phyloP scores from a whole-genome alignment of 2,797 vertebrate species.

The Phoxinus dragarum region DNA sequence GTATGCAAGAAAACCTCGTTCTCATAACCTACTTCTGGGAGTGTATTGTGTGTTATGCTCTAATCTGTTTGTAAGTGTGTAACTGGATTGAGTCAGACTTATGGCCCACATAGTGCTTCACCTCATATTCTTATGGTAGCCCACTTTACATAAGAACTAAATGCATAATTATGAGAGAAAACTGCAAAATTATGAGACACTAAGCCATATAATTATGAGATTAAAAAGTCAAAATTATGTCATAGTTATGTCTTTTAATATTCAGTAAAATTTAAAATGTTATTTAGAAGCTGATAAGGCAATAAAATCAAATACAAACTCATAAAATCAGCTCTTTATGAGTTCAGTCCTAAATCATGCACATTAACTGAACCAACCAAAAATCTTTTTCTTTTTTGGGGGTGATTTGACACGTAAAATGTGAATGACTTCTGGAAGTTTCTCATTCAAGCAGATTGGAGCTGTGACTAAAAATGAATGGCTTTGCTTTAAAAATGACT shows the following conservation, averaged over 20 bases:
- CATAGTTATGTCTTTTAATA: too few relatives aligned
- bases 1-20: background rate
- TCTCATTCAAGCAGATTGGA: background rate
- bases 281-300: background rate
- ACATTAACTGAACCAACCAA: too few relatives aligned
- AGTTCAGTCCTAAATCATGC: too few relatives aligned
- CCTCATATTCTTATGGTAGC: too few relatives aligned
- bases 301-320: background rate
- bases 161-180: background rate
- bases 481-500: background rate
- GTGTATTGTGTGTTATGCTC: slow-evolving; percentile 8
- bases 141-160: background rate
- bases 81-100: background rate
- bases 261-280: background rate
- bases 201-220: background rate
- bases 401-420: background rate
- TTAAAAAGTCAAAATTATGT: too few relatives aligned
- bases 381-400: too few relatives aligned
- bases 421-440: background rate
- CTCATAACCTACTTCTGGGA: slow-evolving; percentile 19
- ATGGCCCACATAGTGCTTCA: background rate
- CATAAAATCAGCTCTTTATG: background rate
- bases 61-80: background rate
- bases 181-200: too few relatives aligned
- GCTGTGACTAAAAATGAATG: background rate